Evolutionary conservation across 2,888 invertebrate genomes (phyloP).

Genomic region (Heterodera filipjevi): DNA sequence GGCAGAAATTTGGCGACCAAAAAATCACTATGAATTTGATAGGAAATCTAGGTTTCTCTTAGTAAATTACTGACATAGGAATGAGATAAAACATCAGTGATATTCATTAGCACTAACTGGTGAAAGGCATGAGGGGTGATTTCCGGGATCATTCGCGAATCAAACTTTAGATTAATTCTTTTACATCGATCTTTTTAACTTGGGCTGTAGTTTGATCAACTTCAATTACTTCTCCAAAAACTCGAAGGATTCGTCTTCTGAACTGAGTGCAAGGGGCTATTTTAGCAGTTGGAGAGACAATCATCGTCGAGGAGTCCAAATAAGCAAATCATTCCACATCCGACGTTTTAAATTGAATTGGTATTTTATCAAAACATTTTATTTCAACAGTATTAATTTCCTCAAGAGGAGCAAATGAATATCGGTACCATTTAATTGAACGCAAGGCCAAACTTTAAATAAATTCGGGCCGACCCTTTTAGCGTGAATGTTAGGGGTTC

Average conservation of each 20-base stretch:
- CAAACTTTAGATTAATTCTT: not conserved
- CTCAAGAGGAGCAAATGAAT: not conserved
- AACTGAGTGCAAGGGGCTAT: not conserved
- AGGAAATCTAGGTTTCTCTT: not conserved
- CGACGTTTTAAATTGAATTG: not conserved
- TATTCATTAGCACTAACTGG: not conserved
- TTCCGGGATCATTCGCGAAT: not conserved
- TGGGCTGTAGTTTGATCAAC: not conserved
- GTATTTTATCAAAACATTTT: constrained; percentile 1
- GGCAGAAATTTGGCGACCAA: not conserved
- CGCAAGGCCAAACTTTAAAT: not conserved
- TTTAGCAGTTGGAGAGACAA: not conserved
- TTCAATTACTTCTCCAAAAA: not conserved
- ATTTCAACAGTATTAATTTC: constrained; percentile 2
- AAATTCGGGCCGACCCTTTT: not conserved
- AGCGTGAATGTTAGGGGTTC: not conserved
- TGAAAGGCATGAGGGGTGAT: not conserved
- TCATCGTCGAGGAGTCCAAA: not conserved
- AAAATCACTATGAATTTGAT: not conserved
- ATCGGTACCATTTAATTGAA: not conserved
- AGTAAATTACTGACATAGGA: not conserved
- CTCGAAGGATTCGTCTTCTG: not conserved
- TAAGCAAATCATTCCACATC: not conserved
- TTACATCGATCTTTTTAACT: not conserved
- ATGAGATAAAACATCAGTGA: not conserved